Evolutionary conservation across 2,888 invertebrate species (phyloP).

Genomic region (Drosophila prolongata): DNA sequence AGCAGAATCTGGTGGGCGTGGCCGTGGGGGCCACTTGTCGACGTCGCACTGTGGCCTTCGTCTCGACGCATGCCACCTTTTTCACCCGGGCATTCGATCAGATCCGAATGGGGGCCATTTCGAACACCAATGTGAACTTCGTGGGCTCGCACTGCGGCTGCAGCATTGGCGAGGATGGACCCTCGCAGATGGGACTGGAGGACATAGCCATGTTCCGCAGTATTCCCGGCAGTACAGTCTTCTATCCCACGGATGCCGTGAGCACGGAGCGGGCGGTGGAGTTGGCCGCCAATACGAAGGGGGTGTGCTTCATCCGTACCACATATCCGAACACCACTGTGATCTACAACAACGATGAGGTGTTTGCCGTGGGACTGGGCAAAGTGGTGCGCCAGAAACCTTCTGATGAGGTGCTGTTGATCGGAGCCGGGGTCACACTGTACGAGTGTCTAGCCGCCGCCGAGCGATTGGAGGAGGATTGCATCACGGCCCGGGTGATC

Average conservation of each 20-base stretch:
- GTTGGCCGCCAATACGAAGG: slow-evolving; percentile 96
- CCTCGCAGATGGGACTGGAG: slow-evolving; percentile 99
- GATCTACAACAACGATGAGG: slow-evolving; percentile 93
- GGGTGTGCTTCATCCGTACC: slow-evolving; percentile 97
- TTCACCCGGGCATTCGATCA: slow-evolving; percentile 98
- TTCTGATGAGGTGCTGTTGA: slow-evolving; percentile 92
- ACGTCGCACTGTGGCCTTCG: slow-evolving; percentile 96
- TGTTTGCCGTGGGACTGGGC: slow-evolving; percentile 91
- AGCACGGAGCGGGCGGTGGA: slow-evolving; percentile 97
- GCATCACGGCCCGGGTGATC: slow-evolving; percentile 92
- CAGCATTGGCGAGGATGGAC: slow-evolving; percentile 99
- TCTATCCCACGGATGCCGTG: slow-evolving; percentile 96
- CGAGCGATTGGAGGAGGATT: slow-evolving; percentile 88
- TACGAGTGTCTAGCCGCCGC: slow-evolving; percentile 95
- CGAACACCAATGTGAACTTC: slow-evolving; percentile 98
- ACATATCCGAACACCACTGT: slow-evolving; percentile 95
- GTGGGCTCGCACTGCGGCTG: slow-evolving; percentile 99
- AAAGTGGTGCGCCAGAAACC: slow-evolving; percentile 91
- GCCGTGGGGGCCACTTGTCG: slow-evolving; percentile 97
- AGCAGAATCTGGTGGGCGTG: slow-evolving; percentile 98
- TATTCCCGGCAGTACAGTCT: slow-evolving; percentile 92
- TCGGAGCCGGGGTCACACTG: slow-evolving; percentile 97
- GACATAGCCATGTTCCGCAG: slow-evolving; percentile 97
- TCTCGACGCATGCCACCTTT: slow-evolving; percentile 99
- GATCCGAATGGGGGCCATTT: slow-evolving; percentile 99